A percentile compares a stretch with the other conserved stretches of the same genome.
phyloP scores from a whole-genome alignment of 2,797 vertebrate genomes.

The Ctenochaetus hawaiiensis region DNA sequence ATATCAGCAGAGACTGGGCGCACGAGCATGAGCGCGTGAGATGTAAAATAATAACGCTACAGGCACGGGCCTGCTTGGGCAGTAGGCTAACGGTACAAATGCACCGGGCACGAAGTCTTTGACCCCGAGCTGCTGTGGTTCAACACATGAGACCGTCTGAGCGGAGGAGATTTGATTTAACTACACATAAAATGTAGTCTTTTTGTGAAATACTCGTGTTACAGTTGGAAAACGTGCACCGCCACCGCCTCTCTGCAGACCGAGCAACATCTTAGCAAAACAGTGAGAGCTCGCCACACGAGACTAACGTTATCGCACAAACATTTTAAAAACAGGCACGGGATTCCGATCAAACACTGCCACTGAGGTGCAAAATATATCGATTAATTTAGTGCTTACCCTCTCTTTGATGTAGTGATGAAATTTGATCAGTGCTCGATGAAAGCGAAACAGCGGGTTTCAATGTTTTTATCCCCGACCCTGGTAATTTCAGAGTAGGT shows the following conservation, averaged over 20 bases:
- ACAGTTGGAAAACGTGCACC: neutral
- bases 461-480: conserved; percentile 61
- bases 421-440: conserved; percentile 37
- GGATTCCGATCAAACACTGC: neutral
- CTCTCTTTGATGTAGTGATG: conserved; percentile 56
- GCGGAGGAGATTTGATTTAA: neutral
- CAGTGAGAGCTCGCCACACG: conserved; percentile 30
- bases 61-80: conserved; percentile 50
- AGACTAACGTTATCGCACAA: conserved; percentile 12
- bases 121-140: neutral
- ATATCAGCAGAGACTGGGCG: neutral
- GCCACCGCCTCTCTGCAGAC: conserved; percentile 35
- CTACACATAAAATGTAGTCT: neutral
- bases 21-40: neutral
- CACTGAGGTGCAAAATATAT: neutral
- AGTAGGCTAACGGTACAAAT: conserved; percentile 39
- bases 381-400: conserved; percentile 61
- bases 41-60: conserved; percentile 13
- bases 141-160: neutral
- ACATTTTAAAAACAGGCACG: conserved; percentile 16
- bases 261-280: conserved; percentile 52
- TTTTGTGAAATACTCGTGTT: neutral
- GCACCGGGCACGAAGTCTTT: neutral
- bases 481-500: conserved; percentile 55
- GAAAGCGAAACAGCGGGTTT: conserved; percentile 33